These are phyloP conservation scores for Monopis laevigella DNA, from an alignment of 2,888 invertebrate species.

Conservation along the genomic window DNA sequence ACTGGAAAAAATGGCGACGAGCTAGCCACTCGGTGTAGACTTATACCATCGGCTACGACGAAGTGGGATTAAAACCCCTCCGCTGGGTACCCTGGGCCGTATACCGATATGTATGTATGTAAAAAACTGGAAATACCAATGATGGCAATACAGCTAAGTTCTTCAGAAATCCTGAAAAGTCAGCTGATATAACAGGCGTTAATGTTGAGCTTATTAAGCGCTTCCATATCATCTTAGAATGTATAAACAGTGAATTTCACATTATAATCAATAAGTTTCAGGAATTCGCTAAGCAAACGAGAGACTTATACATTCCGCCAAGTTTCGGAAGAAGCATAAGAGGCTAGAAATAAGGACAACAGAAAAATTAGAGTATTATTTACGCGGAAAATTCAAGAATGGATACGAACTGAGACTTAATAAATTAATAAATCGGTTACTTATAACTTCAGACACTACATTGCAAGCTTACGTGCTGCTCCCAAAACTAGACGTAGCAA, in stretches of 20 bases:
- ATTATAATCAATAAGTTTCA: background rate
- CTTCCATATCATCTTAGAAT: background rate
- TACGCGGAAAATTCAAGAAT: constrained; percentile 13
- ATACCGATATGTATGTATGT: too few relatives aligned
- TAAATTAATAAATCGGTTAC: constrained; percentile 19
- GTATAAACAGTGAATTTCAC: background rate
- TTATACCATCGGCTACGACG: too few relatives aligned
- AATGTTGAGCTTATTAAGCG: constrained; percentile 23
- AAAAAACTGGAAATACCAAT: constrained; percentile 15
- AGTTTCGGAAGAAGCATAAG: constrained; percentile 27
- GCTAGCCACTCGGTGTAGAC: too few relatives aligned
- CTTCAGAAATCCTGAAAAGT: constrained; percentile 21
- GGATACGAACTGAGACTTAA: constrained; percentile 21
- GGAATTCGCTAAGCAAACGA: background rate
- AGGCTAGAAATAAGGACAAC: constrained; percentile 23
- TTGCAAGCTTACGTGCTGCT: constrained; percentile 16
- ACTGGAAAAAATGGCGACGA: too few relatives aligned
- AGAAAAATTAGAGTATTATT: constrained; percentile 18
- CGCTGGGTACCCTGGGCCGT: too few relatives aligned
- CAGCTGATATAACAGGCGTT: constrained; percentile 25
- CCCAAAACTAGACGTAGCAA: background rate
- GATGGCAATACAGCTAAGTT: constrained; percentile 20
- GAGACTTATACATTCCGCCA: constrained; percentile 19
- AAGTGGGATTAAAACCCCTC: too few relatives aligned
- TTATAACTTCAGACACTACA: constrained; percentile 24